Conservation (phyloP, 2,113 vertebrate genomes). For the Ptychochromis oligacanthus region DNA sequence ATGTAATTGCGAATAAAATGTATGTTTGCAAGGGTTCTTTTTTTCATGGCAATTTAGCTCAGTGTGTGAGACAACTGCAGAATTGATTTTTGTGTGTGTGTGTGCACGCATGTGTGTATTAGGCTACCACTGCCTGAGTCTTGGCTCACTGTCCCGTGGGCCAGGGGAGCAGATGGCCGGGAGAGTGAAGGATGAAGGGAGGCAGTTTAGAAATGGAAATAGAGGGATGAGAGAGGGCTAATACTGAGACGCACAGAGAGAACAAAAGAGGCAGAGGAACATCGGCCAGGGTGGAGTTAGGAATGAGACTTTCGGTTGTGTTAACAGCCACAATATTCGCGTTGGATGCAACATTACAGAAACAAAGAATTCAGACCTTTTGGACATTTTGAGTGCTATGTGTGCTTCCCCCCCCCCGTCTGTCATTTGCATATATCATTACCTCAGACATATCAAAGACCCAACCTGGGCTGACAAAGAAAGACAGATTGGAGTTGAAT, state of each 20-base stretch:
- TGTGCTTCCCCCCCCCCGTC: background rate
- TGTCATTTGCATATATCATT: conserved; percentile 73
- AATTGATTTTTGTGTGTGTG: conserved; percentile 60
- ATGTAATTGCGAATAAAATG: conserved; percentile 16
- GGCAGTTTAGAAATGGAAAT: conserved; percentile 80
- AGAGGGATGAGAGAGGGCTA: conserved; percentile 73
- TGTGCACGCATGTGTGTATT: conserved; percentile 30
- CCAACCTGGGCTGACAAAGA: conserved; percentile 67
- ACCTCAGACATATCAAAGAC: conserved; percentile 66
- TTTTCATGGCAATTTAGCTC: conserved; percentile 21
- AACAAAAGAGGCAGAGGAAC: conserved; percentile 70
- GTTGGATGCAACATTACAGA: conserved; percentile 15
- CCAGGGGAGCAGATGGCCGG: conserved; percentile 82
- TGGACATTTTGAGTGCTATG: conserved; percentile 2
- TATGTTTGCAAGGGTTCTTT: conserved; percentile 4
- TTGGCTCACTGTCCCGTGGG: conserved; percentile 79
- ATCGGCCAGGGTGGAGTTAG: conserved; percentile 53
- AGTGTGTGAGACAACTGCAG: conserved; percentile 38
- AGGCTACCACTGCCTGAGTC: conserved; percentile 63
- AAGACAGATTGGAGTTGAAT: conserved; percentile 68
- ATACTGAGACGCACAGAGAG: conserved; percentile 68
- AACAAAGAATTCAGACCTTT: conserved; percentile 39
- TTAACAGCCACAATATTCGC: conserved; percentile 41
- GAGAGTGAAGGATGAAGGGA: conserved; percentile 75
- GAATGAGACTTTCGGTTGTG: conserved; percentile 30